Evolutionary conservation across 2,888 invertebrate genomes (phyloP).

Genomic region (Caradrina kadenii): DNA sequence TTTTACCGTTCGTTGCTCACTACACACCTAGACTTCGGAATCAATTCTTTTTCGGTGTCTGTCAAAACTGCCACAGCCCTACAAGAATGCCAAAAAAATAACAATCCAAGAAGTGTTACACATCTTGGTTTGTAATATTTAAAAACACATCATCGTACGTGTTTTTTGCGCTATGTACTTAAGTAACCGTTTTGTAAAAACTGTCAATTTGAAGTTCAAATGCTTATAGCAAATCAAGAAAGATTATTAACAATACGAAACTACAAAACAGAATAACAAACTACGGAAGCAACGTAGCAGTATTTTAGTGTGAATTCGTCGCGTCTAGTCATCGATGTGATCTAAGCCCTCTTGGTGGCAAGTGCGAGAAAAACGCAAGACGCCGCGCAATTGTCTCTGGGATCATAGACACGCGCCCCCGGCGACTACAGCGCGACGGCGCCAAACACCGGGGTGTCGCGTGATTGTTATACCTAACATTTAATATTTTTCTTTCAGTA

Average conservation of each 20-base stretch:
- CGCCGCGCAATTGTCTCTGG: conserved; percentile 61
- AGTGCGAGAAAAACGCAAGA: conserved; percentile 62
- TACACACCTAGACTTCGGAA: too few species aligned
- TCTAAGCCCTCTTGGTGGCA: conserved; percentile 57
- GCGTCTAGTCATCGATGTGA: conserved; percentile 41
- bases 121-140: too few species aligned
- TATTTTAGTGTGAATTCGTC: not conserved
- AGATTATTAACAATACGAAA: not conserved
- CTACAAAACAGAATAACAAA: not conserved
- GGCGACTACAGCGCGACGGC: conserved; percentile 58
- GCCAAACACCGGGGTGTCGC: conserved; percentile 29
- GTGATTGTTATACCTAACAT: conserved; percentile 15
- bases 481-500: conserved; percentile 30
- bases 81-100: too few species aligned
- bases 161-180: too few species aligned
- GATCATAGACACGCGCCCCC: conserved; percentile 72
- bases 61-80: too few species aligned
- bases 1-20: too few species aligned
- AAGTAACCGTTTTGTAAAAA: too few species aligned
- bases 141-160: too few species aligned
- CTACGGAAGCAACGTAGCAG: not conserved
- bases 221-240: too few species aligned
- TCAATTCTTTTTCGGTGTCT: too few species aligned
- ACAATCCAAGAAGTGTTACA: too few species aligned
- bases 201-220: too few species aligned